phyloP scores from a whole-genome alignment of 2,113 vertebrate genomes.

The Lampris megalopsis region DNA sequence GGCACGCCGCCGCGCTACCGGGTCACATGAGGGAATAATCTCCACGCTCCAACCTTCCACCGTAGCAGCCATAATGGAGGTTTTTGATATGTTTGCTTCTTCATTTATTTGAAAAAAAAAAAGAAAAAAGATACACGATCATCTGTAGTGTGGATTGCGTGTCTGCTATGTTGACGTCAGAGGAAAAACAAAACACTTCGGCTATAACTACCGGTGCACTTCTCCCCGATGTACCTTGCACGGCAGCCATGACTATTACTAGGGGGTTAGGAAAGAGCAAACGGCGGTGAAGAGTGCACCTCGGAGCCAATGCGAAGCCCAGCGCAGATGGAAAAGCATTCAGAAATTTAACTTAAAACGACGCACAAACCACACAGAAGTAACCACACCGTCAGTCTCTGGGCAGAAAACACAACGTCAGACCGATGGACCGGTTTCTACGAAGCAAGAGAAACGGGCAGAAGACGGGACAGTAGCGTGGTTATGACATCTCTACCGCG shows the following conservation, averaged over 20 bases:
- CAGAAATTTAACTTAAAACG: constrained; percentile 56
- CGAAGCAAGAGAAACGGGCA: constrained; percentile 8
- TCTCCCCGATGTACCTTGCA: constrained; percentile 25
- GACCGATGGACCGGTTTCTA: constrained; percentile 20
- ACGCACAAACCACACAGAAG: constrained; percentile 55
- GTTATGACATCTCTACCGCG: constrained; percentile 36
- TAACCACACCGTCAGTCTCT: constrained; percentile 37
- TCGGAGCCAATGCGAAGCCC: constrained; percentile 48
- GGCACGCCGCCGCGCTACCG: constrained; percentile 12
- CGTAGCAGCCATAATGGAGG: constrained; percentile 62
- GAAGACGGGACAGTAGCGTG: constrained; percentile 28
- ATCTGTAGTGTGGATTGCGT: constrained; percentile 68
- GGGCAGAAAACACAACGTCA: constrained; percentile 3
- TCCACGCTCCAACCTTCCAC: no score
- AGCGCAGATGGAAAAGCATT: constrained; percentile 48
- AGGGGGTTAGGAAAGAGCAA: constrained; percentile 34
- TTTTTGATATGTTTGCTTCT: constrained; percentile 64
- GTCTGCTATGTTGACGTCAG: constrained; percentile 36
- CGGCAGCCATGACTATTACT: constrained; percentile 53
- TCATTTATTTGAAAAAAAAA: not conserved
- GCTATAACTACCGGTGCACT: constrained; percentile 36
- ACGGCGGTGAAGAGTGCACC: constrained; percentile 47
- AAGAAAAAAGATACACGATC: constrained; percentile 28
- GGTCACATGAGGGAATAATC: no score
- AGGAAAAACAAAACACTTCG: constrained; percentile 1